phyloP scores from a whole-genome alignment of 2,888 invertebrate species.

The Digitonthophagus gazella region DNA sequence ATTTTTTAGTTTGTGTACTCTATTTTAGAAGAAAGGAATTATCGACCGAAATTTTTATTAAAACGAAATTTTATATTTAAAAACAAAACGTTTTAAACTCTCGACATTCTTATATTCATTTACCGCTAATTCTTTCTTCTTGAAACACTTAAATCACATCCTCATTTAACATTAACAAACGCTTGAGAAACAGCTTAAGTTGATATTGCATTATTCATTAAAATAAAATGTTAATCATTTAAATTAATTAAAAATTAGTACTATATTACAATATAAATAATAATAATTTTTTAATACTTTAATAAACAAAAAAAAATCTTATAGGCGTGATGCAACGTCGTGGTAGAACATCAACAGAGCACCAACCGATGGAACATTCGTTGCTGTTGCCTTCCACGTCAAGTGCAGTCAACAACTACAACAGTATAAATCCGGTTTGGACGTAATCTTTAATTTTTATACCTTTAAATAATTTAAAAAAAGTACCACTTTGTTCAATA shows the following conservation, averaged over 20 bases:
- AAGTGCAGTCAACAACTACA: conserved; percentile 44
- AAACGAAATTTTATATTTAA: background rate
- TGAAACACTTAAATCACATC: no score
- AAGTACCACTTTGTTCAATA: background rate
- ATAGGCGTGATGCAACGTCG: conserved; percentile 58
- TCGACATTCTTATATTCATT: background rate
- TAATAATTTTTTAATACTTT: background rate
- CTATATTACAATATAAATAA: no score
- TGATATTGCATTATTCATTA: background rate
- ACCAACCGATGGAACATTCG: conserved; percentile 44
- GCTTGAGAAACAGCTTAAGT: no score
- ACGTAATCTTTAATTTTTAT: background rate
- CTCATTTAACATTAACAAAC: no score
- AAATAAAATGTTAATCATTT: background rate
- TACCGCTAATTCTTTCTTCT: background rate
- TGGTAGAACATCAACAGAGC: conserved; percentile 39
- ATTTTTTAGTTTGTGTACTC: background rate
- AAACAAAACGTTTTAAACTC: background rate
- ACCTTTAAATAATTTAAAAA: background rate
- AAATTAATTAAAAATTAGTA: background rate
- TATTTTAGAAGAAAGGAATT: conserved; percentile 7
- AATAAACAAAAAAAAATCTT: conserved; percentile 14
- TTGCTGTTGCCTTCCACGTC: conserved; percentile 48
- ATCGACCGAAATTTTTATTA: background rate
- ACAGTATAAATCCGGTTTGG: conserved; percentile 42